Conservation (phyloP, 2,113 vertebrate genomes). For the Columbina picui region DNA sequence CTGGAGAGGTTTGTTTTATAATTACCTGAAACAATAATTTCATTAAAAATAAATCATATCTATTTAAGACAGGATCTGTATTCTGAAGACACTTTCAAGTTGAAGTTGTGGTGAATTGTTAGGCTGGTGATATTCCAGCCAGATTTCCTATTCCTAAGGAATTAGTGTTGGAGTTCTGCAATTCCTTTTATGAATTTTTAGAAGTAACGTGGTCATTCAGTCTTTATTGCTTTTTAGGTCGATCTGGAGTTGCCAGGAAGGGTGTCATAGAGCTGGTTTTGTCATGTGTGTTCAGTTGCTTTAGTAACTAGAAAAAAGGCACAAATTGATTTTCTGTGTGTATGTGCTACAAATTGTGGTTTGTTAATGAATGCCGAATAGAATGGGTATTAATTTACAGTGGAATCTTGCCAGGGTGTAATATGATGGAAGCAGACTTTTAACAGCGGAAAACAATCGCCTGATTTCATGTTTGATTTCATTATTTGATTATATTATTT, state of each 20-base stretch:
- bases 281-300: background rate
- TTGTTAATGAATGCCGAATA: background rate
- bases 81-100: background rate
- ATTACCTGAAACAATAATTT: background rate
- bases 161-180: background rate
- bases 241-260: background rate
- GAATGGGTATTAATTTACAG: background rate
- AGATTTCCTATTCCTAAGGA: accelerated
- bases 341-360: background rate
- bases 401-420: background rate
- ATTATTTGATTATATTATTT: background rate
- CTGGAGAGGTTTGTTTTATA: background rate
- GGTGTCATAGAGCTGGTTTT: background rate
- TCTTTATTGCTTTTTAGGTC: background rate
- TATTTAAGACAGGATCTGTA: accelerated
- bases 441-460: background rate
- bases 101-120: background rate
- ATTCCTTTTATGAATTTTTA: background rate
- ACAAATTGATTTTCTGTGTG: background rate
- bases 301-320: background rate
- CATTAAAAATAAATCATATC: background rate
- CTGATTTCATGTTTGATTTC: background rate
- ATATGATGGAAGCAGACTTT: background rate
- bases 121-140: background rate
- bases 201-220: background rate